These are phyloP conservation scores for Machimus rusticus DNA, from an alignment of 2,888 invertebrate genomes.

Conservation along the genomic window DNA sequence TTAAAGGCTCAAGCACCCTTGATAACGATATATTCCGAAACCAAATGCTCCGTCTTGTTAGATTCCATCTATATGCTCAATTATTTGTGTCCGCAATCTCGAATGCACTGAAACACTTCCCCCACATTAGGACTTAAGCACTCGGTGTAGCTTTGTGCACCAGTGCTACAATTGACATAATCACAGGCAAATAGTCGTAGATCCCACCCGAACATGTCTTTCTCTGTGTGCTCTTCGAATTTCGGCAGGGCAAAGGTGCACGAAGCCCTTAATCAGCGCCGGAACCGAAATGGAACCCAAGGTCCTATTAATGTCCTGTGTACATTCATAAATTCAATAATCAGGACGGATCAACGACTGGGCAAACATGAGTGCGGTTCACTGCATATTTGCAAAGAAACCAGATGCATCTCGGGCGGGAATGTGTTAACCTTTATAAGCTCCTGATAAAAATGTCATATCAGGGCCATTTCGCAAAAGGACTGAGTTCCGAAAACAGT, in stretches of 20 bases:
- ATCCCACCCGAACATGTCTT: not conserved
- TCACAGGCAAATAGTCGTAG: not conserved
- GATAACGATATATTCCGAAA: not conserved
- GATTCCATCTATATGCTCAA: not conserved
- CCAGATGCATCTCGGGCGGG: not conserved
- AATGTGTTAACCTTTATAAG: not conserved
- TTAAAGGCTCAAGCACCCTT: not conserved
- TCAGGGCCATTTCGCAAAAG: not conserved
- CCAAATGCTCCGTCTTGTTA: not conserved
- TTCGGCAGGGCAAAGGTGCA: not conserved
- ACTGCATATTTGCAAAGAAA: not conserved
- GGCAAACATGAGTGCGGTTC: not conserved
- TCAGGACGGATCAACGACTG: not conserved
- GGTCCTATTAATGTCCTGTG: not conserved
- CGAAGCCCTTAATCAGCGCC: not conserved
- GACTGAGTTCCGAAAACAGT: not conserved
- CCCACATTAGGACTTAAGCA: not conserved
- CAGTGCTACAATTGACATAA: not conserved
- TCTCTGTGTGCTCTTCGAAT: not conserved
- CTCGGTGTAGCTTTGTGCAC: not conserved
- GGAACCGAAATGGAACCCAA: not conserved
- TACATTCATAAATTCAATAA: conserved; percentile 33
- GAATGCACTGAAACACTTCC: not conserved
- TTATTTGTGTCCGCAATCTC: not conserved
- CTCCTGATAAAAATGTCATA: not conserved